Base-by-base conservation (phyloP, 2,113 vertebrate species). In the Cynoglossus semilaevis region DNA sequence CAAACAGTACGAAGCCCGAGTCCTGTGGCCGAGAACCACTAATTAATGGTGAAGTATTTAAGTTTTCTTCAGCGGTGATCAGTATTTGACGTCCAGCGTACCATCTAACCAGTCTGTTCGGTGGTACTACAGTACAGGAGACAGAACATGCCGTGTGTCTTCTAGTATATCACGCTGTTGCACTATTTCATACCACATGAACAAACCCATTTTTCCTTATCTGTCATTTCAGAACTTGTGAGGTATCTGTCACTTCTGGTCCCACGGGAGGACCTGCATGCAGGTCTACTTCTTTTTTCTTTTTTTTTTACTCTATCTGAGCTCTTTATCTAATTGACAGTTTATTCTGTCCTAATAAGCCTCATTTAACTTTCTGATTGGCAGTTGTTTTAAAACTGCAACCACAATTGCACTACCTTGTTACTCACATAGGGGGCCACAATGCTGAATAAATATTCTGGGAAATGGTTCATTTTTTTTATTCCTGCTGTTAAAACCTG, bases 281-380 rank as follows among this genome's bases (percentile, higher is more conserved):
- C 70, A 79, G 62, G 81, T 76, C 67, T 77, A 70, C 74, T 16
- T 37, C 38, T 35, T 10, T 19, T 59, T 48, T 42, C 49, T 63
- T 45, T 64, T 62, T 51, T 58, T 63, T 70, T 73, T 76, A 76
- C 79, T 81, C 76, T 82, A 87, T 86, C 86, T 87, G 83, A 89
- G 86, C 85, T 80, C 82, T 76, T 84, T 72, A 72, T 79, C 82
- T 86, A 88, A 88, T 83, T 89, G 86, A 83, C 86, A 85, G 82
- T 77, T 85, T 77, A 67, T 75, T 76, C 53, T 52, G 76, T 74
- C 69, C 77, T 83, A 87, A 83, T 85, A 85, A 80, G 67, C 77
- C 47, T 53, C 64, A 72, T 63, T 50, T 22, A 49, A 0, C 11
- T 35, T 68, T 71, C 63, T 66, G 55, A 76, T 67, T 66, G 45